Base-by-base conservation (phyloP, 2,113 vertebrate species). In the Tilapia sparmanii region DNA sequence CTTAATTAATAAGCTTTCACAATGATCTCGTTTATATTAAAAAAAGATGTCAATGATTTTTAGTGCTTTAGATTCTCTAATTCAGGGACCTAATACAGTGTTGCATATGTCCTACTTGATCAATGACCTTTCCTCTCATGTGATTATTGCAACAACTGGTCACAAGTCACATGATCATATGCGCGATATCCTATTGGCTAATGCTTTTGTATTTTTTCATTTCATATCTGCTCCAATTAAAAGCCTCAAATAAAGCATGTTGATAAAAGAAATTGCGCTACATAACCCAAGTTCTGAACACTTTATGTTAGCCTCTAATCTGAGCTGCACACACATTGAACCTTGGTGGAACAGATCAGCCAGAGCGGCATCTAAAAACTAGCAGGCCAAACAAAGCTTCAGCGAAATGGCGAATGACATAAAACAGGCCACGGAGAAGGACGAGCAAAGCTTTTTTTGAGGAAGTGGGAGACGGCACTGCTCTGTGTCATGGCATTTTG, bases 381-480 rank as follows among this genome's bases (percentile, higher is more conserved):
- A 22, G 18, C 33, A 85, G 78, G 19, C 18, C 52, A 86, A 84
- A 89, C 35, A 81, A 80, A 87, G 18, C 19, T 16, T 54, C 40
- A 45, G 3, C n/a, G 35, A 31, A 66, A 73, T 47, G 18, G n/a
- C 19, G 54, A 86, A 86, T 82, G 73, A 89, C 33, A 86, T 38
- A 31, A 91, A 90, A 88, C 90, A 90, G 87, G 15, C n/a, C 47
- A 50, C 6, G 52, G 61, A 80, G 86, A 88, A 53, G 79, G 22
- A 82, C 80, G 26, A 5, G n/a, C 8, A 22, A 10, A 53, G n/a
- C 6, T 80, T 66, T 71, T 79, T 59, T 59, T 40, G 29, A 87
- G 87, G 87, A 93, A 87, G 86, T 63, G 10, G 15, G 40, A 89
- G 42, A 33, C 63, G 29, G 83, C 35, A 2, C 87, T 93, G 90